phyloP scores from a whole-genome alignment of 1,140 invertebrate genomes.

The Pogonus chalceus region DNA sequence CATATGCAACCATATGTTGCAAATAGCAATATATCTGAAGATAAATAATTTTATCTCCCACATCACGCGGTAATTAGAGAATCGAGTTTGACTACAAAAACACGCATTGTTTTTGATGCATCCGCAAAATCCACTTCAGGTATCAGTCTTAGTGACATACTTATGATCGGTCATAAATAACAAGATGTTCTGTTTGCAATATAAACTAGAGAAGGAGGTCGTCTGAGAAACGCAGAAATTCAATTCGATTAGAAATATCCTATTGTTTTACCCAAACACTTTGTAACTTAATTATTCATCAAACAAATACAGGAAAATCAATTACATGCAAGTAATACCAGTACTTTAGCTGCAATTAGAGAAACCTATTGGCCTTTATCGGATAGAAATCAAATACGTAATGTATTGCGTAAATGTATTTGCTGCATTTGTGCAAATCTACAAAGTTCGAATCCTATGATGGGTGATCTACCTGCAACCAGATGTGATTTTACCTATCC shows the following conservation, averaged over 20 bases:
- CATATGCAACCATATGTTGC: too few species aligned
- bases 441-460: constrained; percentile 15
- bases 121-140: constrained; percentile 18
- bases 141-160: constrained; percentile 27
- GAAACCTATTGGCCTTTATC: constrained; percentile 21
- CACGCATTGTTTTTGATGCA: constrained; percentile 26
- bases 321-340: too few species aligned
- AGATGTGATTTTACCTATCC: too few species aligned
- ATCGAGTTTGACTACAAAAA: constrained; percentile 24
- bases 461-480: constrained; percentile 33
- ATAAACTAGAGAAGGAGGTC: too few species aligned
- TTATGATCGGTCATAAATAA: constrained; percentile 26
- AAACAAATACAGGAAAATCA: too few species aligned
- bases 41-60: constrained; percentile 20
- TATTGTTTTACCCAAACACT: too few species aligned
- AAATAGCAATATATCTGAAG: too few species aligned
- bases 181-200: constrained; percentile 30
- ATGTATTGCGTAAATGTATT: constrained; percentile 18
- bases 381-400: constrained; percentile 18
- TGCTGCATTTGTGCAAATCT: constrained; percentile 14
- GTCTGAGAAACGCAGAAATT: too few species aligned
- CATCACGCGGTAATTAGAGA: constrained; percentile 29
- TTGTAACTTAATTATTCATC: too few species aligned
- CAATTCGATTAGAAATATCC: too few species aligned
- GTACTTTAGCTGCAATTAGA: too few species aligned